Base-by-base conservation (phyloP, 2,888 invertebrate genomes). In the Bombylius discolor region DNA sequence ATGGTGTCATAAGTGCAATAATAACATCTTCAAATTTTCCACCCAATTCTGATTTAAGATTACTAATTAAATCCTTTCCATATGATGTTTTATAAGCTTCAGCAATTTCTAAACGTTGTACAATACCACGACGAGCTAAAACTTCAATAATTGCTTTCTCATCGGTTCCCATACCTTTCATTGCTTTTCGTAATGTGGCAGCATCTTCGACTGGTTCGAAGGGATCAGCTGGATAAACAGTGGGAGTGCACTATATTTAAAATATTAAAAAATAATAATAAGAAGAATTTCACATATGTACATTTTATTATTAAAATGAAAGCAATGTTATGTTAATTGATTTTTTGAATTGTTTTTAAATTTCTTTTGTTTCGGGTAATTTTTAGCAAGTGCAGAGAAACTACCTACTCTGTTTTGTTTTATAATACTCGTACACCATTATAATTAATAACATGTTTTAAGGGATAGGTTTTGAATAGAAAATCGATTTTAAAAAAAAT, bases 91-190 rank as follows among this genome's bases (percentile, higher is more conserved):
- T 97, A 78, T 87, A 98, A 32, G 87, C 85, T 71, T 88, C 87
- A 49, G 89, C 85, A 67, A 98, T 91, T 74, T 94, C 88, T 64
- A 93, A 79, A 59, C 97, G 82, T 74, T 97, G 96, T 5, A 85
- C 86, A 70, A 93, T 92, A 59, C 90, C 90, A 60, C 96, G 83
- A 62, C 86, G 85, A 56, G 89, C 89, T 47, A 97, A 79, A 8
- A 96, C 84, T 68, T 91, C 89, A 66, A 93, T 92, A 71, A 96
- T 90, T 58, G 91, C 84, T 67, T 87, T 87, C 72, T 95, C 94
- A 69, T 95, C 90, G 42, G 93, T 92, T 56, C 94, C 91, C 66
- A 93, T 84, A 56, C 92, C 93, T 72, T 93, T 93, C 92, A 94
- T 92, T 31, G 93, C 92, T 72, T 89, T 90, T 63, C 89, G 83